Conservation (phyloP, 2,888 invertebrate genomes). For the Macrostomum cliftonense region DNA sequence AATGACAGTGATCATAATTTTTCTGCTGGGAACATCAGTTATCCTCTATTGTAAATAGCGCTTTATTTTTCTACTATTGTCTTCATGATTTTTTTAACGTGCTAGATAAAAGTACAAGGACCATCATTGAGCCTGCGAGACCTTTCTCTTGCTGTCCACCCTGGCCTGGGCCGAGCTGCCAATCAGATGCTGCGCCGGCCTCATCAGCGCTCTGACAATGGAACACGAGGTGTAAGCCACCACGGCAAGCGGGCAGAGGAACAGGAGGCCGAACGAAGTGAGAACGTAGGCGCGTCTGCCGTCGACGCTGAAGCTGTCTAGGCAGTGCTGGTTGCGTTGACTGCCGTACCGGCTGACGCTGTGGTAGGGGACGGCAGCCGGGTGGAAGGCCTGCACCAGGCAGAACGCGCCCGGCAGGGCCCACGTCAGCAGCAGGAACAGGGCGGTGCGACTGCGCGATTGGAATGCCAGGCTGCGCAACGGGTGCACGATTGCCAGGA, state of each 20-base stretch:
- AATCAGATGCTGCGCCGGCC: conserved; percentile 13
- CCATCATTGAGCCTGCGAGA: conserved; percentile 7
- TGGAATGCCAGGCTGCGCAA: conserved; percentile 33
- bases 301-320: conserved; percentile 30
- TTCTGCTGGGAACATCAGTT: too few species aligned
- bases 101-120: too few species aligned
- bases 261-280: conserved; percentile 35
- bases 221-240: conserved; percentile 25
- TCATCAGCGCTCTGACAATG: conserved; percentile 22
- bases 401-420: conserved; percentile 24
- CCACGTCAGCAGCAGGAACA: conserved; percentile 36
- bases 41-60: too few species aligned
- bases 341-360: conserved; percentile 27
- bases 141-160: conserved; percentile 30
- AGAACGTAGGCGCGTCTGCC: conserved; percentile 35
- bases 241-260: conserved; percentile 32
- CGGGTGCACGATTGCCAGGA: conserved; percentile 40
- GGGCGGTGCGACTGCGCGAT: conserved; percentile 31
- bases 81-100: too few species aligned
- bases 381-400: background rate
- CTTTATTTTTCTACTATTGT: too few species aligned
- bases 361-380: too few species aligned
- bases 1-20: too few species aligned
- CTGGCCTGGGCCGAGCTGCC: background rate
- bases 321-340: conserved; percentile 35